Conservation (phyloP, 2,113 vertebrate genomes). For the Rostratula benghalensis region DNA sequence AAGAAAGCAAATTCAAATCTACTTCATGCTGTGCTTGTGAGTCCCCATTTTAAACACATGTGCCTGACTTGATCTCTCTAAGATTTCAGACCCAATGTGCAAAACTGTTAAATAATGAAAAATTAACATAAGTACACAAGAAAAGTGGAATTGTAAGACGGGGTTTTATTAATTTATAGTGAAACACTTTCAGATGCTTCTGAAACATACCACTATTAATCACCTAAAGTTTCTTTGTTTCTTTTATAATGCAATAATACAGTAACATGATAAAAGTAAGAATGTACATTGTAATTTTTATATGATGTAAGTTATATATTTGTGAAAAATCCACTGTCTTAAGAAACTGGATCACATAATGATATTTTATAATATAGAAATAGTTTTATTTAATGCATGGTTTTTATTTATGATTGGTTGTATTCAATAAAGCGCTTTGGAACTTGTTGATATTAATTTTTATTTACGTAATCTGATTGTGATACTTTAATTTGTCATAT, state of each 20-base stretch:
- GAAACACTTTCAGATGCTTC: background rate
- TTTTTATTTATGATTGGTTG: background rate
- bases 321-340: background rate
- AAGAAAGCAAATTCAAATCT: background rate
- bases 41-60: background rate
- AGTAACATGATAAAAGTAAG: background rate
- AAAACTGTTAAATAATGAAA: conserved; percentile 68
- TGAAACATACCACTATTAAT: background rate
- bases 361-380: conserved; percentile 4
- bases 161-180: background rate
- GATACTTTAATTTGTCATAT: conserved; percentile 38
- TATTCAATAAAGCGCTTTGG: background rate
- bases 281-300: conserved; percentile 8
- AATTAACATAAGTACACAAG: background rate
- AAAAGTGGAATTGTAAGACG: background rate
- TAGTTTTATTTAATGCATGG: background rate
- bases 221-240: background rate
- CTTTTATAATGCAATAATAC: background rate
- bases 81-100: conserved; percentile 76
- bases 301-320: background rate
- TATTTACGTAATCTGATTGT: conserved; percentile 9
- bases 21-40: background rate
- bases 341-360: background rate
- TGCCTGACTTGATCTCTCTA: conserved; percentile 81
- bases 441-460: background rate